phyloP scores from a whole-genome alignment of 2,888 invertebrate genomes.

The Itoplectis maculator region DNA sequence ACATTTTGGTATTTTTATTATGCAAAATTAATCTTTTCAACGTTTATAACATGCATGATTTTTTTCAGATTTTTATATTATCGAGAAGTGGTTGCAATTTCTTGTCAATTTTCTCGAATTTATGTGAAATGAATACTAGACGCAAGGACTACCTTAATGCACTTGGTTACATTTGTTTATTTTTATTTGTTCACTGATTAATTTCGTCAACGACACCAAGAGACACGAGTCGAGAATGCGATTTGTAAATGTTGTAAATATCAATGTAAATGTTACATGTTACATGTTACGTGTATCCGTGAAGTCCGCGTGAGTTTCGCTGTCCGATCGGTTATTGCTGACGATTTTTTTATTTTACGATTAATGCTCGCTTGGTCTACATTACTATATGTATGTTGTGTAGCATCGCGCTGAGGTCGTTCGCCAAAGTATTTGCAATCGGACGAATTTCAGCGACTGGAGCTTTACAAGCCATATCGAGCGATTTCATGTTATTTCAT shows the following conservation, averaged over 20 bases:
- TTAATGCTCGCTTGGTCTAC: conserved; percentile 47
- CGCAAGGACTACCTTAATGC: background rate
- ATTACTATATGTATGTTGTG: conserved; percentile 30
- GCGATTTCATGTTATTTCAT: conserved; percentile 45
- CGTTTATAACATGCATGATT: too few species aligned
- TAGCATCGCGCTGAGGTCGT: conserved; percentile 49
- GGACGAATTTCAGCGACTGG: conserved; percentile 36
- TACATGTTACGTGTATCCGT: conserved; percentile 55
- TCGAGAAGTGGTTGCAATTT: too few species aligned
- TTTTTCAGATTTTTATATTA: too few species aligned
- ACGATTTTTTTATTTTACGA: conserved; percentile 43
- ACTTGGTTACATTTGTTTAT: conserved; percentile 11
- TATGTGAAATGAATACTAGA: too few species aligned
- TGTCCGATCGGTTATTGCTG: conserved; percentile 24
- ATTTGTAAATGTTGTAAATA: conserved; percentile 56
- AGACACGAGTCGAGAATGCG: conserved; percentile 54
- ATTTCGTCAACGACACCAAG: conserved; percentile 54
- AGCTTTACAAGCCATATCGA: conserved; percentile 35
- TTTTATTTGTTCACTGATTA: conserved; percentile 21
- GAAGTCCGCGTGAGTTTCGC: conserved; percentile 56
- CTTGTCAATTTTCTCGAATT: too few species aligned
- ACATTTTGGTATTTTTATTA: too few species aligned
- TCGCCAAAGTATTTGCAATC: conserved; percentile 54
- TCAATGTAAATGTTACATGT: conserved; percentile 54
- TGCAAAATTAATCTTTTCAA: too few species aligned